Percentiles rank a stretch among this genome's conserved stretches.
These are phyloP conservation scores for Wiebesia pumilae DNA, from an alignment of 1,140 invertebrate species.

Conservation along the genomic window DNA sequence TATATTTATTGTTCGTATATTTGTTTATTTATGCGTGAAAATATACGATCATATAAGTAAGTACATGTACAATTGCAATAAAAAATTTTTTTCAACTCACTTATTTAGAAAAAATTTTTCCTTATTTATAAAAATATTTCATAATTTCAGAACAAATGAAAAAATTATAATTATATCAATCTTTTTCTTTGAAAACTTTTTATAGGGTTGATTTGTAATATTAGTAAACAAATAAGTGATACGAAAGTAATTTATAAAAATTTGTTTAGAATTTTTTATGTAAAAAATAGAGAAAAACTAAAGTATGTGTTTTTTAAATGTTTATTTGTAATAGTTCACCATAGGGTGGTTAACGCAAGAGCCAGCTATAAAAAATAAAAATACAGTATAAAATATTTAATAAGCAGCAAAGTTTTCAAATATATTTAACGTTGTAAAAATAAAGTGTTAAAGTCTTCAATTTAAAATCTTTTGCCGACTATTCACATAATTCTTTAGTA, in stretches of 20 bases:
- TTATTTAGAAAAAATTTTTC: too few species aligned
- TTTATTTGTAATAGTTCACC: slow-evolving; percentile 59
- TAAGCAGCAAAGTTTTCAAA: neutral
- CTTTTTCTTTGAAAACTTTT: too few species aligned
- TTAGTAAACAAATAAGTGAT: too few species aligned
- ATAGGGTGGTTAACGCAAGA: slow-evolving; percentile 59
- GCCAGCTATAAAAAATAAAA: slow-evolving; percentile 55
- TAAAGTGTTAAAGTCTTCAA: neutral
- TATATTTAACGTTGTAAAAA: slow-evolving; percentile 5
- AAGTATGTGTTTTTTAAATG: slow-evolving; percentile 37
- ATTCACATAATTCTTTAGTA: neutral
- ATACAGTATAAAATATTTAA: slow-evolving; percentile 29
- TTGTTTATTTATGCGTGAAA: too few species aligned
- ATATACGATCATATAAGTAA: too few species aligned
- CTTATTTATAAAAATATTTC: too few species aligned
- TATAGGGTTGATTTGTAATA: too few species aligned
- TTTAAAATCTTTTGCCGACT: neutral
- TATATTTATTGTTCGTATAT: too few species aligned
- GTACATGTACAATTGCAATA: too few species aligned
- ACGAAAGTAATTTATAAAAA: neutral
- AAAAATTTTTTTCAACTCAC: too few species aligned
- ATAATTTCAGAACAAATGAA: too few species aligned
- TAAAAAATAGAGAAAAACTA: neutral
- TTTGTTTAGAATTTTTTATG: neutral
- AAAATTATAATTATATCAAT: too few species aligned